Evolutionary conservation across 1,140 invertebrate genomes (phyloP).

Genomic region (Drosophila yakuba): DNA sequence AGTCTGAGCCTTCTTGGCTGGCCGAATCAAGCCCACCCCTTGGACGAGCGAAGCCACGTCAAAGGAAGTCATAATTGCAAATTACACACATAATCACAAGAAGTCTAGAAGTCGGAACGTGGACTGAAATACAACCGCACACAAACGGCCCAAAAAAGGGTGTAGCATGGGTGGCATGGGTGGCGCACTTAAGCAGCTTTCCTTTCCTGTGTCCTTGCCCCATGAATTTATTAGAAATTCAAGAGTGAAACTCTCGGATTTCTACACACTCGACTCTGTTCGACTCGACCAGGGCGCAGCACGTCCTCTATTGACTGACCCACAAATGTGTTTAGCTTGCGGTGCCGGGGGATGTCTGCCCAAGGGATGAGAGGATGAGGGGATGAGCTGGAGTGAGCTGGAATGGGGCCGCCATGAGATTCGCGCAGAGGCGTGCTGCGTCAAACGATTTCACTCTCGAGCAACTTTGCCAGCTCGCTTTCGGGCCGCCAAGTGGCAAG

Average conservation of each 20-base stretch:
- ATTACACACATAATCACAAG: constrained; percentile 70
- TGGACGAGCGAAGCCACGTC: constrained; percentile 24
- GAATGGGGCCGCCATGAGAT: not conserved
- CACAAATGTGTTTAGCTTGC: constrained; percentile 62
- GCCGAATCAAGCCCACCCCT: not conserved
- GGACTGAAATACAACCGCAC: constrained; percentile 13
- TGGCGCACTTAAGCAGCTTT: constrained; percentile 12
- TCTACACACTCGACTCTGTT: constrained; percentile 35
- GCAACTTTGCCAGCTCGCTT: constrained; percentile 36
- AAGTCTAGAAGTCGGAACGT: constrained; percentile 7
- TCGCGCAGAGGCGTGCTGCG: constrained; percentile 52
- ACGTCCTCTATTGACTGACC: constrained; percentile 67
- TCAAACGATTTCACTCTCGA: constrained; percentile 60
- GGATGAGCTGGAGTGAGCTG: not conserved
- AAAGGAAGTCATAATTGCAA: constrained; percentile 75
- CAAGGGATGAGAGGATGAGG: not conserved
- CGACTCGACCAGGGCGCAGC: constrained; percentile 17
- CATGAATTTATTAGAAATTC: constrained; percentile 80
- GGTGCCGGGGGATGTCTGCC: not conserved
- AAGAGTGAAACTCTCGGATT: constrained; percentile 76
- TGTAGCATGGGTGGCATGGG: not conserved
- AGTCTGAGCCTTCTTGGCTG: constrained; percentile 1
- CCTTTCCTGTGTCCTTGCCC: constrained; percentile 13
- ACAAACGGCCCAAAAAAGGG: constrained; percentile 10
- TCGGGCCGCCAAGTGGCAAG: not conserved